Evolutionary conservation across 2,888 invertebrate genomes (phyloP), one percentile per base, ranked within the genome.

Genomic region (Anticlea derivata): DNA sequence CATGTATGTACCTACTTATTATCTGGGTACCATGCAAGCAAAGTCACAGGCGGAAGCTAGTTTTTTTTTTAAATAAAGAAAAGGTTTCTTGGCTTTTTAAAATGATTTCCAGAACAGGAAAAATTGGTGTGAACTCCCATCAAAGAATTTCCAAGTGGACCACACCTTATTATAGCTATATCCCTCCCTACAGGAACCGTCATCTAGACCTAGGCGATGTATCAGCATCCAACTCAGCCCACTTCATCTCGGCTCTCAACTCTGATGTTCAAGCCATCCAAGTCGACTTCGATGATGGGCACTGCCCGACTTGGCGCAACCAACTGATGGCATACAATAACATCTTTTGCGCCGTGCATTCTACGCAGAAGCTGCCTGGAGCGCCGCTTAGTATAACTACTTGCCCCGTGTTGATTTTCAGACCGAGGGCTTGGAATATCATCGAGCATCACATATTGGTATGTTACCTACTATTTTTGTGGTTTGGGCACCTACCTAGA

Each of bases 351-450:
- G 93, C 91, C 0, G 92, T 94, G 1, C 44, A 53, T 26, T 8
- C 7, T 8, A 86, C 86, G 8, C 91, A 92, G 5, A 79, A 83
- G 46, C 75, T 93, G 1, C 73, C 78, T 1, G 91, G 92, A 22
- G 91, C 92, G 3, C 92, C 92, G 0, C 56, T 78, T 1, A 85
- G 81, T 47, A 83, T 93, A 13, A 75, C 78, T 5, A 84, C 92
- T 11, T 91, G 92, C 33, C 94, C 95, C 0, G 79, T 93, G 5
- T 74, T 95, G 47, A 93, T 94, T 92, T 75, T 95, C 7, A 82
- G 95, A 50, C 95, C 95, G 0, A 84, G 95, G 64, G 95, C 95
- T 31, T 95, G 95, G 94, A 95, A 95, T 76, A 94, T 95, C 90
- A 91, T 92, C 39, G 95, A 95, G 71, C 92, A 93, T 70, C 92